phyloP scores from a whole-genome alignment of 1,140 invertebrate species.

The Steinernema feltiae region DNA sequence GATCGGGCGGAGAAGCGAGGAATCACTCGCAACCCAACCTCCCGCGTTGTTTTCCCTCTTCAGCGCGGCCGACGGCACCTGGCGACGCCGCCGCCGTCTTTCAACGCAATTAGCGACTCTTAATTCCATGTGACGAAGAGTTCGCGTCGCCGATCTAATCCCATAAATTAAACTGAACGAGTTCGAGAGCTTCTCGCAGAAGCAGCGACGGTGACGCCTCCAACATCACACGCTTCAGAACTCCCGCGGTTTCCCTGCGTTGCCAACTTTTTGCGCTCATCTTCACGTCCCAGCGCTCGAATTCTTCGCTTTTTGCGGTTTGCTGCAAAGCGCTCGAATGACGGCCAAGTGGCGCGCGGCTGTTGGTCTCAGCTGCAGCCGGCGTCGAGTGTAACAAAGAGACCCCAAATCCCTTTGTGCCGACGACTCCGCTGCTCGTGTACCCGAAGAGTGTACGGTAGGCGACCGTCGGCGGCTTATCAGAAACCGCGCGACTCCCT shows the following conservation, averaged over 20 bases:
- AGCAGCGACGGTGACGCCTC: background rate
- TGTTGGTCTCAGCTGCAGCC: background rate
- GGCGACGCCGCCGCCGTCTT: no score
- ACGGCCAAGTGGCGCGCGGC: conserved; percentile 2
- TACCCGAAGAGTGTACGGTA: background rate
- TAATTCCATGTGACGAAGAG: background rate
- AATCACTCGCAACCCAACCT: no score
- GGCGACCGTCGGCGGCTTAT: background rate
- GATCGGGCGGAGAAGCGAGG: no score
- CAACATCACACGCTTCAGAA: background rate
- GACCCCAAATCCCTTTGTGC: background rate
- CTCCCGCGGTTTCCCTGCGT: background rate
- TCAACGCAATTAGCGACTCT: background rate
- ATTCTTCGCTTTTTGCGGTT: background rate
- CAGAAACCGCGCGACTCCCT: background rate
- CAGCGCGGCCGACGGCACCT: no score
- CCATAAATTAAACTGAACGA: background rate
- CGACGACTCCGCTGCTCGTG: background rate
- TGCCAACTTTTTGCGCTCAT: background rate
- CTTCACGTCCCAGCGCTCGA: background rate
- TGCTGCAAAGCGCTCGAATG: background rate
- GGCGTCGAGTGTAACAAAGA: background rate
- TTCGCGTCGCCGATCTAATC: background rate
- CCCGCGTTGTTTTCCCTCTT: no score
- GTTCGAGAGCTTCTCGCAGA: background rate